phyloP scores from a whole-genome alignment of 2,113 vertebrate species.

The Tauraco erythrolophus region DNA sequence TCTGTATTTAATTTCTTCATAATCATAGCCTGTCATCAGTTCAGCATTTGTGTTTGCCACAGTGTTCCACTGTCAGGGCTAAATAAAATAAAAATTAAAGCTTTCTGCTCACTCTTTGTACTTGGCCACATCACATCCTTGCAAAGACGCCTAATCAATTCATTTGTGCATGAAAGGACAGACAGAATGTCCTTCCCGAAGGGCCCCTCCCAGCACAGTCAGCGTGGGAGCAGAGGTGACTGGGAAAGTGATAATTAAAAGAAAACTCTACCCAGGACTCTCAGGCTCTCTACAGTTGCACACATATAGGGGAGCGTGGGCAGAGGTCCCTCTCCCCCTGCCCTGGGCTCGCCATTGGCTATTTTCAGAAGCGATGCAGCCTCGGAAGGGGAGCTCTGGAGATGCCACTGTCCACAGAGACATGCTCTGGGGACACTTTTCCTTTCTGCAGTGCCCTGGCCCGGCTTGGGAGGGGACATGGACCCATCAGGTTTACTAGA shows the following conservation, averaged over 20 bases:
- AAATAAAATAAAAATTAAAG: conserved; percentile 22
- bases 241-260: conserved; percentile 53
- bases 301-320: background rate
- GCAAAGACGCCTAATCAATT: conserved; percentile 29
- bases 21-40: background rate
- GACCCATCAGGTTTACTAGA: background rate
- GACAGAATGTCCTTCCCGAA: background rate
- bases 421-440: background rate
- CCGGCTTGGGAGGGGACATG: background rate
- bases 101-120: background rate
- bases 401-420: background rate
- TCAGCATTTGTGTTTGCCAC: background rate
- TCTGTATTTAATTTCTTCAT: conserved; percentile 42
- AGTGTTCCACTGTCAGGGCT: background rate
- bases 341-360: background rate
- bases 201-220: background rate
- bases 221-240: background rate
- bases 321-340: background rate
- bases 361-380: background rate
- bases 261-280: background rate
- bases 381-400: background rate
- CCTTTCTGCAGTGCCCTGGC: fast-evolving
- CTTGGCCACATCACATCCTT: background rate
- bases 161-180: conserved; percentile 57
- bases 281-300: background rate